These are phyloP conservation scores for Gymnoscelis rufifasciata DNA, from an alignment of 2,888 invertebrate species.

Conservation along the genomic window DNA sequence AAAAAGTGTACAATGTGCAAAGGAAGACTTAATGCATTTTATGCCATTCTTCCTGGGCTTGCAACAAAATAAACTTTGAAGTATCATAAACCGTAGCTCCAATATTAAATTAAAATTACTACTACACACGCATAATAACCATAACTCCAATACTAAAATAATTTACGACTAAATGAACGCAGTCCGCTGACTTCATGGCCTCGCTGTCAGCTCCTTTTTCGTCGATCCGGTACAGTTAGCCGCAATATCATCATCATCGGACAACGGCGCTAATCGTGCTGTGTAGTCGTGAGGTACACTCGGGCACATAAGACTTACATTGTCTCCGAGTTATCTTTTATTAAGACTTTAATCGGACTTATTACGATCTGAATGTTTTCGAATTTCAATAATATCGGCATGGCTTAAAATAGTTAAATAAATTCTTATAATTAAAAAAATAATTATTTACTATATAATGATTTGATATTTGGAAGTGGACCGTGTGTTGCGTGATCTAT, in stretches of 20 bases:
- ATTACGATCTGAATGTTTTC: not conserved
- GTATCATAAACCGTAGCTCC: not conserved
- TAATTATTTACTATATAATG: no score
- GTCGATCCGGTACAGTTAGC: constrained; percentile 73
- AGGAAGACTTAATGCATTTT: no score
- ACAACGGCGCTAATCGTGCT: constrained; percentile 56
- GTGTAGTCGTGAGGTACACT: constrained; percentile 62
- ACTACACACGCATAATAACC: no score
- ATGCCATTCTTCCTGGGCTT: not conserved
- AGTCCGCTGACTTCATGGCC: constrained; percentile 28
- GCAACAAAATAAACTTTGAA: not conserved
- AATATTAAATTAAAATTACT: no score
- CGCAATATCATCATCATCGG: constrained; percentile 67
- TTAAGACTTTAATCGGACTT: no score
- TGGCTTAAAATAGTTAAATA: no score
- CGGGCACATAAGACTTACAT: constrained; percentile 18
- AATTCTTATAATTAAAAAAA: no score
- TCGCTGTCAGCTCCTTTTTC: constrained; percentile 58
- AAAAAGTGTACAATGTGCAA: no score
- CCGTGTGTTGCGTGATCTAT: no score
- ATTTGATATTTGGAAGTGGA: no score
- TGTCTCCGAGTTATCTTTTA: not conserved
- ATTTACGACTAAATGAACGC: not conserved
- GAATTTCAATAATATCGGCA: no score
- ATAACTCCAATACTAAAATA: not conserved